Evolutionary conservation across 2,113 vertebrate species (phyloP).

Genomic region (Clarias magur): DNA sequence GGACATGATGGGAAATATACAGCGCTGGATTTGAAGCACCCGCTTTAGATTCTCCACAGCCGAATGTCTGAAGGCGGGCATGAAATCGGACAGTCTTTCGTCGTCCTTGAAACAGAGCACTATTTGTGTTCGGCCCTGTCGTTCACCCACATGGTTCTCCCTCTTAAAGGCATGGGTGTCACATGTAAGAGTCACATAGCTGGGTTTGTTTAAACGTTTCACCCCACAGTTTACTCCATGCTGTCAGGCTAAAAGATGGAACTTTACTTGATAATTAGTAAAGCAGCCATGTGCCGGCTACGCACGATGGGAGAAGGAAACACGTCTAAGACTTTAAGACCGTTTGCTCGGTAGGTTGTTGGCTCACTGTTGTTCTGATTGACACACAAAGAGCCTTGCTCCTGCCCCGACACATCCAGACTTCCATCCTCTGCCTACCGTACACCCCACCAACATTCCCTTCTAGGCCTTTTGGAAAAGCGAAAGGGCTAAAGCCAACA

Average conservation of each 20-base stretch:
- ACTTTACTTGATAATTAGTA: neutral
- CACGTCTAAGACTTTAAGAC: neutral
- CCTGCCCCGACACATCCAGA: constrained; percentile 42
- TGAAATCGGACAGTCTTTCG: constrained; percentile 53
- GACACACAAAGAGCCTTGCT: constrained; percentile 47
- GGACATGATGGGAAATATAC: constrained; percentile 28
- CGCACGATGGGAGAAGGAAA: neutral
- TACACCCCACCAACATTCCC: constrained; percentile 5
- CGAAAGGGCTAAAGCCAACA: constrained; percentile 36
- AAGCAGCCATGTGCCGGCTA: constrained; percentile 10
- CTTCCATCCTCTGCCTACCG: constrained; percentile 13
- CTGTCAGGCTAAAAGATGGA: neutral
- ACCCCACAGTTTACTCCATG: neutral
- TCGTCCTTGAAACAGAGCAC: constrained; percentile 47
- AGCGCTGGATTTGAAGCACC: constrained; percentile 56
- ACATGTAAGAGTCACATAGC: constrained; percentile 51
- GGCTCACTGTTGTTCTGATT: constrained; percentile 46
- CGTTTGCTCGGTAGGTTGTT: constrained; percentile 43
- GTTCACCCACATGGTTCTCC: constrained; percentile 47
- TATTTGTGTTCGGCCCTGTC: constrained; percentile 56
- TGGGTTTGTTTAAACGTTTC: constrained; percentile 14
- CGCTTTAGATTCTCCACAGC: constrained; percentile 64
- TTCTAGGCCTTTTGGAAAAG: constrained; percentile 29
- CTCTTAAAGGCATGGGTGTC: constrained; percentile 43
- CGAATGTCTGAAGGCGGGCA: constrained; percentile 43